These are phyloP conservation scores for Alosa alosa DNA, from an alignment of 2,113 vertebrate genomes.

Conservation along the genomic window DNA sequence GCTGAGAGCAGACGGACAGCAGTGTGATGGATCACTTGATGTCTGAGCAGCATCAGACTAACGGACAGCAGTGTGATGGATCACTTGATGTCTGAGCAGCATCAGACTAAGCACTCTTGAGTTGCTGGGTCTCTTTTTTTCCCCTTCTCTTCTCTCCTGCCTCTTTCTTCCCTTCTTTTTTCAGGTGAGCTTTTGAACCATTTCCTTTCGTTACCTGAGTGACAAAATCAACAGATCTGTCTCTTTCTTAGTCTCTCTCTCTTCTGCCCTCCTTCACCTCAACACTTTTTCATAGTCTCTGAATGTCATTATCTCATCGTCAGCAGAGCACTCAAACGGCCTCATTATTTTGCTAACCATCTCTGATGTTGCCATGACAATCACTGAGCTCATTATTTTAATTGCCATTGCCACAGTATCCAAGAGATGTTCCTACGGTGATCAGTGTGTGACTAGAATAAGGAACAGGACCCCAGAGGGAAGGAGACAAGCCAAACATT, in stretches of 20 bases:
- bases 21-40: neutral
- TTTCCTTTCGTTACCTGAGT: neutral
- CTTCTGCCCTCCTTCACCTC: neutral
- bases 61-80: neutral
- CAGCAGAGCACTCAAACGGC: conserved; percentile 24
- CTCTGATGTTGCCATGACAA: conserved; percentile 70
- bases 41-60: neutral
- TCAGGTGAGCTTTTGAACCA: neutral
- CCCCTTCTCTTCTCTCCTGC: neutral
- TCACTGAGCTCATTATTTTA: conserved; percentile 50
- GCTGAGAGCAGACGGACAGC: neutral
- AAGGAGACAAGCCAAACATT: neutral
- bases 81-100: neutral
- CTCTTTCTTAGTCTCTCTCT: neutral
- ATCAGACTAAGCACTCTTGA: neutral
- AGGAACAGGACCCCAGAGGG: neutral
- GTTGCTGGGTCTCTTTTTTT: neutral
- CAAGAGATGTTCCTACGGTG: conserved; percentile 5
- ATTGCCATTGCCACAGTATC: conserved; percentile 39
- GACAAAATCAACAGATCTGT: neutral
- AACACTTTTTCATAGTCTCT: conserved; percentile 14
- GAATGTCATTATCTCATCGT: conserved; percentile 35
- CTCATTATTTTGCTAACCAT: conserved; percentile 41
- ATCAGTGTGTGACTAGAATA: conserved; percentile 10
- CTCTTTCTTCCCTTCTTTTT: neutral